phyloP scores from a whole-genome alignment of 2,797 vertebrate genomes.

The Crenuchus spilurus region DNA sequence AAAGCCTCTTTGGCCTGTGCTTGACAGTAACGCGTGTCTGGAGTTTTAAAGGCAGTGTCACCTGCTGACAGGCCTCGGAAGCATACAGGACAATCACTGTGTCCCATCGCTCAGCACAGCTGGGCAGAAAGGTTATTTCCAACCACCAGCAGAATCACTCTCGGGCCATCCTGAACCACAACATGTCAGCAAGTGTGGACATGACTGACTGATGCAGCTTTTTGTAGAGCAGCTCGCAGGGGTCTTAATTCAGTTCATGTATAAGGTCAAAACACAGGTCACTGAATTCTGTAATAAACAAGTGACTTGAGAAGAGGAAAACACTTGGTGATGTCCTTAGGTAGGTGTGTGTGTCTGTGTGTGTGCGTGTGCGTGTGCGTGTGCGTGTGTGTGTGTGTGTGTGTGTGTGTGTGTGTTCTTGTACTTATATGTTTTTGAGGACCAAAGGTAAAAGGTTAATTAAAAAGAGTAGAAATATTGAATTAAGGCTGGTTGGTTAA shows the following conservation, averaged over 20 bases:
- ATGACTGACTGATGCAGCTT: constrained; percentile 19
- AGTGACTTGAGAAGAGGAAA: too few relatives aligned
- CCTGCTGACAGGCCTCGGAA: constrained; percentile 46
- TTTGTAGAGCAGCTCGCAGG: constrained; percentile 19
- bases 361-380: too few relatives aligned
- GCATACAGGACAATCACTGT: constrained; percentile 19
- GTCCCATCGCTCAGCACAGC: constrained; percentile 37
- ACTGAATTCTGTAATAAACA: not conserved
- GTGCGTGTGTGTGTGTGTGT: too few relatives aligned
- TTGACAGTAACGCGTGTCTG: not conserved
- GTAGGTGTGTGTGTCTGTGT: not conserved
- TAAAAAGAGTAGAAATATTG: too few relatives aligned
- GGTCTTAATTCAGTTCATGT: constrained; percentile 20
- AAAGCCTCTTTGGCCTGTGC: not conserved
- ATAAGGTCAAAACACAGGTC: not conserved
- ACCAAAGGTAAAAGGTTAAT: too few relatives aligned
- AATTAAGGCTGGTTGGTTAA: too few relatives aligned
- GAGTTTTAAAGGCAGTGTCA: constrained; percentile 41
- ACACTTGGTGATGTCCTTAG: not conserved
- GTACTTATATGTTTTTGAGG: too few relatives aligned
- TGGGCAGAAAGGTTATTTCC: constrained; percentile 49
- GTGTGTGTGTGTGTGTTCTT: too few relatives aligned
- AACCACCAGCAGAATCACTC: not conserved
- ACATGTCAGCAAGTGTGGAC: constrained; percentile 34
- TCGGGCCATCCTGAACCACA: constrained; percentile 25